Evolutionary conservation across 2,113 vertebrate genomes (phyloP).

Genomic region (Microtus ochrogaster): DNA sequence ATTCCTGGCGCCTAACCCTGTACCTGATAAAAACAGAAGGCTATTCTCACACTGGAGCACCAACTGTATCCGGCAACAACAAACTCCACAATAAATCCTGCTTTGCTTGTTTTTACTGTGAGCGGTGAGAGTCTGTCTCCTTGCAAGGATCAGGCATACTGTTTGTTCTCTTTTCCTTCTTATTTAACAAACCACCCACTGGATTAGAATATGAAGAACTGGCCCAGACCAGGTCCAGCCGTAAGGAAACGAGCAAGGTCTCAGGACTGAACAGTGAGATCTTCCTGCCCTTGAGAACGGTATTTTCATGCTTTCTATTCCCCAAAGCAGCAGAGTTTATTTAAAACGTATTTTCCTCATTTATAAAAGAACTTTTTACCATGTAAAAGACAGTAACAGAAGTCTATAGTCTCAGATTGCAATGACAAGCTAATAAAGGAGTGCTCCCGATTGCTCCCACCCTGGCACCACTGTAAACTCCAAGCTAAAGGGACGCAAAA

Average conservation of each 20-base stretch:
- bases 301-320: slow-evolving; percentile 37
- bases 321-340: slow-evolving; percentile 31
- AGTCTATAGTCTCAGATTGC: background rate
- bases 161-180: slow-evolving; percentile 3
- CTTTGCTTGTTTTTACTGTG: slow-evolving; percentile 47
- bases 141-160: background rate
- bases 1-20: background rate
- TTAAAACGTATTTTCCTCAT: background rate
- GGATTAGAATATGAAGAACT: slow-evolving; percentile 59
- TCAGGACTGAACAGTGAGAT: slow-evolving; percentile 38
- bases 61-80: slow-evolving; percentile 52
- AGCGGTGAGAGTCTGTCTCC: slow-evolving; percentile 15
- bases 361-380: slow-evolving; percentile 21
- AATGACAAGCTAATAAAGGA: background rate
- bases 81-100: slow-evolving; percentile 23
- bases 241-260: slow-evolving; percentile 35
- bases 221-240: slow-evolving; percentile 26
- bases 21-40: slow-evolving; percentile 28
- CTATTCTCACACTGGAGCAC: background rate
- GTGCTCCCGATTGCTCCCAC: background rate
- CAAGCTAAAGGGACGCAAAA: slow-evolving; percentile 27
- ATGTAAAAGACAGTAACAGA: background rate
- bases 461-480: background rate
- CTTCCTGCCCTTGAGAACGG: slow-evolving; percentile 46
- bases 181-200: slow-evolving; percentile 53